Evolutionary conservation across 2,797 vertebrate genomes (phyloP), one percentile per base, ranked within the genome.

Genomic region (Cheirogaleus major): DNA sequence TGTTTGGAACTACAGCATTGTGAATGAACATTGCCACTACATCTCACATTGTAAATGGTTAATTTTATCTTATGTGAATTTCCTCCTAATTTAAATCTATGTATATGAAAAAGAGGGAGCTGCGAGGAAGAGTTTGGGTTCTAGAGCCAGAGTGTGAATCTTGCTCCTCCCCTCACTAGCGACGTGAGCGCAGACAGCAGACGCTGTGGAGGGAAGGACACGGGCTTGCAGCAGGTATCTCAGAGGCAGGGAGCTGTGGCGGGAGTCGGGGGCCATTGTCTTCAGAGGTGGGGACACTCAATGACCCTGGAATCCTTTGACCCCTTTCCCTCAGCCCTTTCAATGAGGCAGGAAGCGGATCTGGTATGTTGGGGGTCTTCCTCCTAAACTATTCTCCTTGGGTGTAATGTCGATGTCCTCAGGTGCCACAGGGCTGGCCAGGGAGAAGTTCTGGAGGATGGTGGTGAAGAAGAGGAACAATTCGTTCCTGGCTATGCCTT

Each of bases 391-490:
- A 1, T 27, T 65, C 35, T 96, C 93, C 75, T 1, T 82, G 0
- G 98, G 98, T 2, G 96, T 98, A 41, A 98, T 93, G 76, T 98
- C 97, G 1, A 98, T 97, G 80, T 98, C 96, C 12, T 95, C 25
- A 0, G 97, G 96, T 15, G 89, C 92, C 85, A 95, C 0, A 0
- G 94, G 45, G 30, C 95, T 83, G 70, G 89, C n/a, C 52, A 98
- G 1, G 0, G 79, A 96, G 96, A 98, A 98, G 69, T 95, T 97
- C 70, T 98, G 97, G 15, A 98, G 94, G 9, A 97, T 78, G 85
- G 92, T 70, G 72, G 97, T 97, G 91, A 98, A 95, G 96, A 98
- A 97, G 20, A 98, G 82, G 95, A 98, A 97, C 38, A 98, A 38
- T 30, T 97, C 96, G 0, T n/a, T 41, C 2, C 38, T 85, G 30